Evolutionary conservation across 2,888 invertebrate genomes (phyloP), one percentile per base, ranked within the genome.

Genomic region (Crocallis elinguaria): DNA sequence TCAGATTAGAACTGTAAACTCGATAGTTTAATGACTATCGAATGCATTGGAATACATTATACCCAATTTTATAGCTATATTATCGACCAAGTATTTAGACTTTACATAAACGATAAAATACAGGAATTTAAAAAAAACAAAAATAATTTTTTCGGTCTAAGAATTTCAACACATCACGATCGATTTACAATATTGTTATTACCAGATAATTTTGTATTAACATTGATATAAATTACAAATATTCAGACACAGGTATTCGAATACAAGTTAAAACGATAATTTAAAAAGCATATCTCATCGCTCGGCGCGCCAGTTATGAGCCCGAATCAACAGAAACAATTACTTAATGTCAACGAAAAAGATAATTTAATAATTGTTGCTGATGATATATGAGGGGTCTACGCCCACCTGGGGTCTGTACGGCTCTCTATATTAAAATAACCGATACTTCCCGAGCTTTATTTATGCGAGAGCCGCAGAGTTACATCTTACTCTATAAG

Each of bases 281-380:
- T 84, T 79, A 77, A 82, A 82, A 79, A 67, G 73, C 65, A 84
- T 87, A 80, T 64, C 76, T 86, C 84, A 85, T 80, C 77, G 67
- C 54, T 54, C 64, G 75, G 77, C 75, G 77, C 79, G 79, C 83
- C 75, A 73, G 84, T 77, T 81, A 81, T 80, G 83, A 76, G 70
- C 79, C 57, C 69, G 70, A 67, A 55, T 81, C 73, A 74, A 75
- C 73, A 71, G 70, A 86, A 88, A 90, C 91, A 91, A 91, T 91
- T 90, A 91, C 91, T 91, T 91, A 90, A 89, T 86, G 89, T 90
- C 91, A 87, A 84, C 88, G 80, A 86, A 87, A 88, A 88, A 89
- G 84, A 90, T 90, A 90, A 90, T 90, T 90, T 88, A 91, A 90
- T 91, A 90, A 91, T 91, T 91, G 89, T 89, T 82, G 66, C 51